phyloP scores from a whole-genome alignment of 2,797 vertebrate species.

The Champsocephalus esox region DNA sequence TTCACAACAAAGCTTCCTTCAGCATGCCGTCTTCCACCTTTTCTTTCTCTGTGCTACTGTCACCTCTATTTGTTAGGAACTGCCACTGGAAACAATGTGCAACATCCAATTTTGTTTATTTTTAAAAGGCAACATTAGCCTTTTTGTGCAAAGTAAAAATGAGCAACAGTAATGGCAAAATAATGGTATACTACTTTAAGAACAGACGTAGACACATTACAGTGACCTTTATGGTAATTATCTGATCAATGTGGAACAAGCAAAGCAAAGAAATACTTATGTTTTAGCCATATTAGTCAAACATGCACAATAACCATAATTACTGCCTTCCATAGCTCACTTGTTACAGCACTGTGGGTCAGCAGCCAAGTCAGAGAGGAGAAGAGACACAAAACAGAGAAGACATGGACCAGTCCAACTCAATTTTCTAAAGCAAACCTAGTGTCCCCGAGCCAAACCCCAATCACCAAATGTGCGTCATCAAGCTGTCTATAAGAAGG shows the following conservation, averaged over 20 bases:
- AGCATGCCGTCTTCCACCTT: constrained; percentile 11
- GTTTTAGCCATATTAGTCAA: constrained; percentile 2
- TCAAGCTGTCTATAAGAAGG: constrained; percentile 45
- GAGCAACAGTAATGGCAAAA: not conserved
- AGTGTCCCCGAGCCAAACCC: constrained; percentile 58
- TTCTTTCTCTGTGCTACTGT: constrained; percentile 10
- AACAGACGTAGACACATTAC: not conserved
- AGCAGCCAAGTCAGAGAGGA: constrained; percentile 30
- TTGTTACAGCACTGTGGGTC: constrained; percentile 2
- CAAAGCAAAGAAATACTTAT: not conserved
- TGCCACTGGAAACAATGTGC: constrained; percentile 19
- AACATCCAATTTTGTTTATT: constrained; percentile 5
- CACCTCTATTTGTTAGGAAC: constrained; percentile 1
- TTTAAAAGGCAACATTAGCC: not conserved
- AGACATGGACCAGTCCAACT: constrained; percentile 44
- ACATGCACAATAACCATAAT: constrained; percentile 4
- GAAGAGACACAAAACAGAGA: constrained; percentile 38
- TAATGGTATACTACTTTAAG: not conserved
- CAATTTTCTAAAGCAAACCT: constrained; percentile 47
- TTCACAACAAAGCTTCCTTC: constrained; percentile 18
- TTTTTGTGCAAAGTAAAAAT: not conserved
- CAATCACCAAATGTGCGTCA: constrained; percentile 66
- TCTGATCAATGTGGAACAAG: constrained; percentile 12
- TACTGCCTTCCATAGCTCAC: constrained; percentile 1
- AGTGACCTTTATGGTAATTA: constrained; percentile 3